Base-by-base conservation (phyloP, 1,140 invertebrate species). In the Apis dorsata region DNA sequence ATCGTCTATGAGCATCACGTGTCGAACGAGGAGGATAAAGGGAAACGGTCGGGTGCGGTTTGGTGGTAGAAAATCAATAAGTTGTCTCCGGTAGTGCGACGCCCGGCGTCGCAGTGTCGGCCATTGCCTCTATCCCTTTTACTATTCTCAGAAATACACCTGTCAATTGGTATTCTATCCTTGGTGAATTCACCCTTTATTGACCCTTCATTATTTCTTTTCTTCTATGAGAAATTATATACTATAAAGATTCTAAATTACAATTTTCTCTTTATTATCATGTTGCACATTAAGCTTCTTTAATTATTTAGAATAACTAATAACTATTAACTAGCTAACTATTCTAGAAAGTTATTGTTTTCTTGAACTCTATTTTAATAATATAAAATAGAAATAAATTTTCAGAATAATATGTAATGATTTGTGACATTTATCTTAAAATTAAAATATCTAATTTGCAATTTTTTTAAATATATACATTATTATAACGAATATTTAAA, bases 11-110 rank as follows among this genome's bases (percentile, higher is more conserved):
- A 44, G 63, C 28, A 1, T 73, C 28, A 57, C 49, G 49, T 80
- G 44, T 73, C 49, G 34, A 82, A 70, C 12, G 79, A 71, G 66
- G 24, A 78, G 49, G 49, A 75, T 8, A 19, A 51, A 81, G 57
- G 28, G 57, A 28, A 78, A 74, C 2, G 57, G 3, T 15, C 34
- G 63, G 73, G 80, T 17, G 55, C 73, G 80, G 80, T 82, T 82
- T 77, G 65, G 15, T 28, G 44, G 55, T 34, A 65, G 80, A 82
- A 82, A 82, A 82, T 82, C 80, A 82, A 82, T 82, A 82, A 82
- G 65, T 44, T 76, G 73, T 77, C 74, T 68, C 63, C 24, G 63
- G 63, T 69, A 60, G 72, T 76, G 24, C 80, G 80, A 69, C 73
- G 80, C 80, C 80, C 63, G 73, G 73, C 63, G 80, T 77, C 80